phyloP scores from a whole-genome alignment of 2,797 vertebrate genomes.

The Benthosema pterotum region DNA sequence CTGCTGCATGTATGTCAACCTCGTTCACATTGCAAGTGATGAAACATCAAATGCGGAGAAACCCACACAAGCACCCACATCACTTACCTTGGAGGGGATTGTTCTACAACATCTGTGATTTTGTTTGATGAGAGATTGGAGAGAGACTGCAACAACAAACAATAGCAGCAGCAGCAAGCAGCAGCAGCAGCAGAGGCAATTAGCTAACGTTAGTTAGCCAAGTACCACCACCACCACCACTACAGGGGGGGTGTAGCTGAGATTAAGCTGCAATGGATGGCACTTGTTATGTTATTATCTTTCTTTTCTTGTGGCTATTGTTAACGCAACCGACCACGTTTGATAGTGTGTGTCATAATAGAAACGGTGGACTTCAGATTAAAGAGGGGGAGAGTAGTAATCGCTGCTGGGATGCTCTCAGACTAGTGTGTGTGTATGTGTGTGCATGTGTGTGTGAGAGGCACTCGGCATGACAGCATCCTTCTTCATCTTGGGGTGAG shows the following conservation, averaged over 20 bases:
- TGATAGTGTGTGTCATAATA: slow-evolving; percentile 76
- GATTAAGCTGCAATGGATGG: slow-evolving; percentile 70
- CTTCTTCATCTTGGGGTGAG: slow-evolving; percentile 79
- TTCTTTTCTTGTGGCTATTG: slow-evolving; percentile 60
- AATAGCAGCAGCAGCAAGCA: slow-evolving; percentile 75
- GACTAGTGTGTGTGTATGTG: slow-evolving; percentile 74
- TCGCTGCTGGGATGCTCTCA: slow-evolving; percentile 79
- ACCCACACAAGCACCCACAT: slow-evolving; percentile 50
- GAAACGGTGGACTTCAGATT: slow-evolving; percentile 79
- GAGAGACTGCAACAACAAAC: slow-evolving; percentile 82
- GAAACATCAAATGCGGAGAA: slow-evolving; percentile 44
- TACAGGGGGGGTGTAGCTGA: slow-evolving; percentile 57
- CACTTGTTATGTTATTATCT: slow-evolving; percentile 71
- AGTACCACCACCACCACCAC: slow-evolving; percentile 70
- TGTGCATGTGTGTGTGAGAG: slow-evolving; percentile 46
- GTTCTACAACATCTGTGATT: slow-evolving; percentile 93
- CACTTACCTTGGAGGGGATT: slow-evolving; percentile 87
- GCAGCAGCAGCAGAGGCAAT: slow-evolving; percentile 75
- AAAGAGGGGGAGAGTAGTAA: slow-evolving; percentile 79
- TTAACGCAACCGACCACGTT: slow-evolving; percentile 58
- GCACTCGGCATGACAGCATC: slow-evolving; percentile 79
- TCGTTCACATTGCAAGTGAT: slow-evolving; percentile 29
- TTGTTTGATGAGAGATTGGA: slow-evolving; percentile 81
- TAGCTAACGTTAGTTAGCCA: slow-evolving; percentile 78
- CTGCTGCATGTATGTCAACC: too few species aligned